Evolutionary conservation across 2,888 invertebrate genomes (phyloP), one percentile per base, ranked within the genome.

Genomic region (Drosophila mimetica): DNA sequence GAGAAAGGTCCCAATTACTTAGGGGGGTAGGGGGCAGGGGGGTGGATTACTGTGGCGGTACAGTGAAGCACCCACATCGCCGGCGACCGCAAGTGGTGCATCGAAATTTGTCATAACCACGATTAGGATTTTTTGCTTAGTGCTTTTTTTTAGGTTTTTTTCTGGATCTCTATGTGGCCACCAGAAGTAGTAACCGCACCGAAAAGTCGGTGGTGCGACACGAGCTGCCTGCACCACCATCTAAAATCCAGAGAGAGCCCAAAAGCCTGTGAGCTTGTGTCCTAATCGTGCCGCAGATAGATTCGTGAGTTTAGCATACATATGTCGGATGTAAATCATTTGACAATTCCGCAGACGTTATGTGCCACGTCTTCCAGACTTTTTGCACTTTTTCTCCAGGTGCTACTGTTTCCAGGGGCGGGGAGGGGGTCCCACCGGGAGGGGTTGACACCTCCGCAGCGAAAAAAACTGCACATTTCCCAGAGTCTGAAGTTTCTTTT

Each of bases 1-100:
- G 90, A 90, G 89, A 90, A 90, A 90, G 86, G 90, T 89, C 87
- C 90, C 90, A 90, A 90, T 90, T 90, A 90, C 83, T 83, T 77
- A 78, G 77, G 14, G 36, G 36, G 36, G 14, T 1, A 2, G 75
- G 75, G 76, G 44, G 4, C 28, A 11, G 79, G 32, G n/a, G 42
- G 18, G 14, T n/a, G 34, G 2, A 4, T 14, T 14, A 55, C 57
- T 25, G 57, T 58, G 11, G 16, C 1, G 13, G 28, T 58, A 60
- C 59, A 58, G 58, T 58, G 28, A 36, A 57, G 55, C 54, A 53
- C 22, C 46, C 34, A 51, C 20, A 53, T 52, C 54, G 25, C 54
- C 55, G 34, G 13, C 55, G 54, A 34, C 32, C 52, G 20, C n/a
- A n/a, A n/a, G n/a, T n/a, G n/a, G n/a, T 75, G 85, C 83, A 84